Base-by-base conservation (phyloP, 2,888 invertebrate genomes). In the Morpho deidamia region DNA sequence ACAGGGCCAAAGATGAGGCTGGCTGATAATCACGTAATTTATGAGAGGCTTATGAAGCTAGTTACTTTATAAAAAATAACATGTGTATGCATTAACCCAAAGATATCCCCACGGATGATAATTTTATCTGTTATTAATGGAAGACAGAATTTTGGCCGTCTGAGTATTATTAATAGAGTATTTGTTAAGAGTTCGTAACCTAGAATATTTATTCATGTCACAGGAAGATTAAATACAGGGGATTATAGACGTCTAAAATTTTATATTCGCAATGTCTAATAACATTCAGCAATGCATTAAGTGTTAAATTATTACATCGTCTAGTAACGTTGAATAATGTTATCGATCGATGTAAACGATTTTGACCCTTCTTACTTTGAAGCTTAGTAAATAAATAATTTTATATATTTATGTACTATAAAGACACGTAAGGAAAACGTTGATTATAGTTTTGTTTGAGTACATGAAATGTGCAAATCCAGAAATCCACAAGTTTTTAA, bases 1-100 rank as follows among this genome's bases (percentile, higher is more conserved):
- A 72, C 74, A 72, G 65, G 53, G 66, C 67, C 68, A 68, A 67
- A 69, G 70, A 68, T 68, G 69, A 67, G 67, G 67, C 67, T 55
- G 61, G 56, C 53, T 64, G 68, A 69, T 71, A 70, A 72, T 68
- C 68, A 55, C 64, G 58, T 65, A 64, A 70, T 70, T 69, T 68
- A 71, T 71, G 62, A 62, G 58, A 59, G 57, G 66, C 62, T 66
- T 64, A 63, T 60, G 54, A 61, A 48, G 40, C 61, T 60, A 61
- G 62, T 65, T 61, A 44, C 52, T 44, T 50, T 56, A 60, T 62
- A 65, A 63, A 59, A 59, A 58, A 54, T 59, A 59, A 62, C 58
- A 63, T 53, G 54, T 59, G 60, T 57, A 59, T 61, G 55, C 56
- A 59, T 60, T 64, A 59, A 58, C 56, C 59, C 56, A 45, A 55